Base-by-base conservation (phyloP, 2,888 invertebrate genomes). In the Torymus aiolomorphi region DNA sequence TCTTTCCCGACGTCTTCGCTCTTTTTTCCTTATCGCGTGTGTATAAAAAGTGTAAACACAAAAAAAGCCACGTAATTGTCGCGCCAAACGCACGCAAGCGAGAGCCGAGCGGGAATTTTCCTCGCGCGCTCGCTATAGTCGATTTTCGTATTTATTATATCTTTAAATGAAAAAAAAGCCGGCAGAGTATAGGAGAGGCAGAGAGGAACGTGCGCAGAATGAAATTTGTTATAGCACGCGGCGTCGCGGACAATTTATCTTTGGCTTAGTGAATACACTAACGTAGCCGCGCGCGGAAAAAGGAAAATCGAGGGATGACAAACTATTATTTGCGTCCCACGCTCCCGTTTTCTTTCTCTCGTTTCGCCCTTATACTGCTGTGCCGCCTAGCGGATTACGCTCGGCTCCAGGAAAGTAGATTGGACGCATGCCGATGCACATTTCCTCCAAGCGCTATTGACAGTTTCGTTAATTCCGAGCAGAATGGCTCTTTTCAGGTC, bases 31-130 rank as follows among this genome's bases (percentile, higher is more conserved):
- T 11, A 8, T 24, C 4, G 2, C 3, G 54, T 16, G 11, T 57
- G n/a, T 51, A 12, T 61, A 51, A 51, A 59, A 57, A 61, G 18
- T 71, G 59, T 71, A 71, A 61, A 71, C 71, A 71, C 59, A 31
- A 65, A 65, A 49, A 16, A 16, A 24, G n/a, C 18, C 16, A 3
- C 16, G 16, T 65, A 65, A 24, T 24, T 61, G 31, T 16, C 57
- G 57, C 16, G n/a, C 14, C 24, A 24, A 24, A 24, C 24, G 3
- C 24, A 3, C 24, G 24, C 24, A 24, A n/a, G n/a, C n/a, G n/a
- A 24, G 3, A 24, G 3, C 24, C 24, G 2, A 24, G 3, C 24
- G 3, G 24, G 24, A 24, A 2, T 24, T 24, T 24, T 24, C 3
- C 3, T 24, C 24, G 3, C 24, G 2, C 24, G 24, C 24, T 24